Base-by-base conservation (phyloP, 1,140 invertebrate species). In the Orchesella cincta region DNA sequence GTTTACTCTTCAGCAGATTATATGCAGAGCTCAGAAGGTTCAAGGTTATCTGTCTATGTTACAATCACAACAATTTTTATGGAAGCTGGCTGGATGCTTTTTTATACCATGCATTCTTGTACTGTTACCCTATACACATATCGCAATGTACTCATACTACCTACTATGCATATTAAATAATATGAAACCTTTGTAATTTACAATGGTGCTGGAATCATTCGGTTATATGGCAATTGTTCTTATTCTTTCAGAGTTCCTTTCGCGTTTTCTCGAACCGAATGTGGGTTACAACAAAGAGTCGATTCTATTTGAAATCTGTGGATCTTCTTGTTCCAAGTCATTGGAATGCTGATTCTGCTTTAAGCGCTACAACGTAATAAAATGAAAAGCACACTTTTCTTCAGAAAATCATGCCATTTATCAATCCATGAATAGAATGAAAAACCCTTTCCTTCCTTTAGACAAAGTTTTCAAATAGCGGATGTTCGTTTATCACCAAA, bases 401-500 rank as follows among this genome's bases (percentile, higher is more conserved):
- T 46, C 20, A 46, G 20, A 46, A 46, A 46, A 46, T 46, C 39
- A 46, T 46, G 8, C 20, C 20, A 46, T n/a, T n/a, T n/a, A n/a
- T n/a, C n/a, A n/a, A n/a, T n/a, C n/a, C n/a, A n/a, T n/a, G n/a
- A n/a, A n/a, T n/a, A n/a, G n/a, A n/a, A n/a, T n/a, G n/a, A n/a
- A n/a, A 51, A 14, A 51, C n/a, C 46, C n/a, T n/a, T 14, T 51
- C n/a, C n/a, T 51, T 51, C n/a, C n/a, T n/a, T n/a, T 18, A 81
- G 81, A 23, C 73, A 77, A 57, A 74, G 76, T 8, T 78, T 20
- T 29, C 2, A 73, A 26, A 72, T n/a, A 0, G 75, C 79, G 2
- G 79, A 80, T 26, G 34, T 82, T 20, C 77, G 76, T 16, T 23
- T 79, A 29, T 78, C 78, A 0, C 1, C 29, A 1, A 71, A 34